phyloP scores from a whole-genome alignment of 2,888 invertebrate species.

The Hemistola chrysoprasaria region DNA sequence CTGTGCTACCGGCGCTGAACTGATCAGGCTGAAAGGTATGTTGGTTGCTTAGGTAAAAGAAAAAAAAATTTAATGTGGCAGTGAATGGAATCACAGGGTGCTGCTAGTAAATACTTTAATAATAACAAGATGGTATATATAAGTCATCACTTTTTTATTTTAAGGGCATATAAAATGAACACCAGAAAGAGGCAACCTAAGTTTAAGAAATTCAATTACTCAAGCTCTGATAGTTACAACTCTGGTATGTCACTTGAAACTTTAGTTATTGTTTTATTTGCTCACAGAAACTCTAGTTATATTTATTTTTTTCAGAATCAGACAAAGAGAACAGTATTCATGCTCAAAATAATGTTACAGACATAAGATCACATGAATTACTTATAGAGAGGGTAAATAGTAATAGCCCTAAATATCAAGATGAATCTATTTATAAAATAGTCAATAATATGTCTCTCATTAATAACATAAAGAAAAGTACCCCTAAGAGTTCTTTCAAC shows the following conservation, averaged over 20 bases:
- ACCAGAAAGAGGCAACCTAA: constrained; percentile 37
- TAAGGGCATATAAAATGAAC: constrained; percentile 47
- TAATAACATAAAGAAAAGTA: constrained; percentile 39
- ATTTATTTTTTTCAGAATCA: constrained; percentile 55
- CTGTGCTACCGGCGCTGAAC: too few relatives aligned
- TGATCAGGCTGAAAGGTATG: too few relatives aligned
- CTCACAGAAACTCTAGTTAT: too few relatives aligned
- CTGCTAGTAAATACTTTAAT: too few relatives aligned
- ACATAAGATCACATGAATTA: constrained; percentile 55
- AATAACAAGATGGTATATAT: too few relatives aligned
- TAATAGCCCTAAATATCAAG: constrained; percentile 33
- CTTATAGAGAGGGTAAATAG: constrained; percentile 52
- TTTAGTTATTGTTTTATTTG: constrained; percentile 4
- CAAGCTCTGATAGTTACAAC: constrained; percentile 37
- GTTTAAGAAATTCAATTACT: constrained; percentile 45
- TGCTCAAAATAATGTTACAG: constrained; percentile 41
- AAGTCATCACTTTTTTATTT: constrained; percentile 16
- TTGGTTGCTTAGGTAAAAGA: too few relatives aligned
- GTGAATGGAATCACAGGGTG: too few relatives aligned
- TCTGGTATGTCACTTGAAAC: constrained; percentile 40
- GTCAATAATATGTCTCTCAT: constrained; percentile 52
- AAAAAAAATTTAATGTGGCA: too few relatives aligned
- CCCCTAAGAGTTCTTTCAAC: constrained; percentile 33
- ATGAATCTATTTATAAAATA: constrained; percentile 64
- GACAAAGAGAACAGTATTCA: constrained; percentile 60